Conservation (phyloP, 2,797 vertebrate genomes). For the Gymnothorax javanicus region DNA sequence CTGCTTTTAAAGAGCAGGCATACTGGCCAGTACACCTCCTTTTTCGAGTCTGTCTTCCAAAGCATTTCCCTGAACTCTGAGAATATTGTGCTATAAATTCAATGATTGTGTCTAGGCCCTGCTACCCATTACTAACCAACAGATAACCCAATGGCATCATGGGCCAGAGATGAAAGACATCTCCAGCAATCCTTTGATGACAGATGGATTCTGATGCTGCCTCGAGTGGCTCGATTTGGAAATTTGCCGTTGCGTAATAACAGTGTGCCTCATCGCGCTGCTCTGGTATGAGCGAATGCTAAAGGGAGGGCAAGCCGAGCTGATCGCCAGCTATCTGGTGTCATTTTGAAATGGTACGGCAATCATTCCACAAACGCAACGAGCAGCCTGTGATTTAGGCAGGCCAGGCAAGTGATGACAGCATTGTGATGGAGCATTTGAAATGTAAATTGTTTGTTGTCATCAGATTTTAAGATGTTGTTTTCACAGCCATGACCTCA, state of each 20-base stretch:
- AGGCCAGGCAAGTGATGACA: neutral
- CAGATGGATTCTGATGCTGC: neutral
- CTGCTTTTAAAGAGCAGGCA: neutral
- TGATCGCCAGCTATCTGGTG: neutral
- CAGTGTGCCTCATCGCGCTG: neutral
- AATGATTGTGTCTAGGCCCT: constrained; percentile 22
- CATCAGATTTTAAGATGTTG: neutral
- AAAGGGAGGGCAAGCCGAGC: neutral
- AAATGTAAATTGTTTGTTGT: constrained; percentile 12
- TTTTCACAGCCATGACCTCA: neutral
- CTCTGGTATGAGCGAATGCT: constrained; percentile 5
- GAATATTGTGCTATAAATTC: neutral
- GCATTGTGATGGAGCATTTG: no score
- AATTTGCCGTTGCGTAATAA: constrained; percentile 11
- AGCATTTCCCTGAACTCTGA: neutral
- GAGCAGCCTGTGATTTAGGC: neutral
- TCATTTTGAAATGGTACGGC: neutral
- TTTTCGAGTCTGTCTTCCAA: neutral
- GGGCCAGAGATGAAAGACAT: neutral
- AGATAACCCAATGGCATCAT: neutral
- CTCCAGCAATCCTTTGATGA: neutral
- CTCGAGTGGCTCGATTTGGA: neutral
- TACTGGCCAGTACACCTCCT: constrained; percentile 16
- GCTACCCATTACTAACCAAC: constrained; percentile 16
- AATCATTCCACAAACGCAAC: constrained; percentile 16